Conservation (phyloP, 2,113 vertebrate genomes). For the Tragelaphus buxtoni region DNA sequence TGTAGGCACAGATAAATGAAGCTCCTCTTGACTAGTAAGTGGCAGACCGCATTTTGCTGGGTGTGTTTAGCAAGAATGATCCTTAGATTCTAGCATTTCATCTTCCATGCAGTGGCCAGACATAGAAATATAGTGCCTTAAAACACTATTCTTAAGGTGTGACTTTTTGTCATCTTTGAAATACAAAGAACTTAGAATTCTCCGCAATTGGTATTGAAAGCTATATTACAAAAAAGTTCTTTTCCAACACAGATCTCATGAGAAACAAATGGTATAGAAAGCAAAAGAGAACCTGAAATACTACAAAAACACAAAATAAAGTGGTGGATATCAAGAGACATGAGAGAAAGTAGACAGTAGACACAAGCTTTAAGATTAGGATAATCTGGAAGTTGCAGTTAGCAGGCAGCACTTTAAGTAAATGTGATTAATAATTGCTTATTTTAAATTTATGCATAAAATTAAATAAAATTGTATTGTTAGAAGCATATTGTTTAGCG, state of each 20-base stretch:
- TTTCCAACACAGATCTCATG: neutral
- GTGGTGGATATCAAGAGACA: neutral
- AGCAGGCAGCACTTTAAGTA: neutral
- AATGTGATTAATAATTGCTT: neutral
- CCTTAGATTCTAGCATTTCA: neutral
- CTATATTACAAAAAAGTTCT: neutral
- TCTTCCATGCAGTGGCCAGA: neutral
- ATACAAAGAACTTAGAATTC: neutral
- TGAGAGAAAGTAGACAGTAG: neutral
- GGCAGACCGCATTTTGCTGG: neutral
- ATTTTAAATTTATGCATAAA: neutral
- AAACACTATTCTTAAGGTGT: neutral
- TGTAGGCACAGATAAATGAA: neutral
- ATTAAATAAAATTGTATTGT: neutral
- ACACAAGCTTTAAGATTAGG: neutral
- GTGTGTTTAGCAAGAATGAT: neutral
- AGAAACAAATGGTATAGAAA: neutral
- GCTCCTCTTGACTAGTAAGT: neutral
- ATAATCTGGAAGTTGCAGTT: neutral
- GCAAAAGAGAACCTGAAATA: neutral
- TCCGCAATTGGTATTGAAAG: neutral
- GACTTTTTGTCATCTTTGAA: neutral
- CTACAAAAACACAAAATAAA: neutral
- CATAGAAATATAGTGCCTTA: neutral
- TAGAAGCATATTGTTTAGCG: neutral